These are phyloP conservation scores for Drosophila tsacasi DNA, from an alignment of 1,140 invertebrate species.

Conservation along the genomic window DNA sequence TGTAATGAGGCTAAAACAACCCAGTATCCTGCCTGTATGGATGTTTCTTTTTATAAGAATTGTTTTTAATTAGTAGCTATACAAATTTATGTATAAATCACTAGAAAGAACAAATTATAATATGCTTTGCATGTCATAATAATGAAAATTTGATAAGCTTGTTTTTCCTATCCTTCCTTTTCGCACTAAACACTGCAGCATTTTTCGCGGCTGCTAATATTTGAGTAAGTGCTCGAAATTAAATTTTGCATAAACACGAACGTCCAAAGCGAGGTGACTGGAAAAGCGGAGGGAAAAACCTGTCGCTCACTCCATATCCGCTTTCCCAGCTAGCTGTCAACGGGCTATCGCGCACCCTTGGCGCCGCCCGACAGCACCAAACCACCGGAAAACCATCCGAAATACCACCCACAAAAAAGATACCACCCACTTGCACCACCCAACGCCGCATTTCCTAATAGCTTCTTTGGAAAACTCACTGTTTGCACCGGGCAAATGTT, in stretches of 20 bases:
- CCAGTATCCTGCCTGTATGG: too few species aligned
- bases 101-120: background rate
- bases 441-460: conserved; percentile 30
- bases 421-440: conserved; percentile 16
- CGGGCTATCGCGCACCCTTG: conserved; percentile 34
- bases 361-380: conserved; percentile 4
- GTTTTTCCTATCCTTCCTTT: background rate
- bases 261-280: background rate
- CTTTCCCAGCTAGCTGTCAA: conserved; percentile 28
- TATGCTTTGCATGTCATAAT: background rate
- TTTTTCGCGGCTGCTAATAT: conserved; percentile 27
- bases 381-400: conserved; percentile 3
- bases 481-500: conserved; percentile 61
- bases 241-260: conserved; percentile 49
- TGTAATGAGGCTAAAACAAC: too few species aligned
- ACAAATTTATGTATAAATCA: background rate
- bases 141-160: conserved; percentile 5
- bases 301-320: conserved; percentile 40
- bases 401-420: conserved; percentile 6
- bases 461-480: conserved; percentile 28
- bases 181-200: background rate
- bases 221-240: conserved; percentile 38
- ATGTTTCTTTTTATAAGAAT: background rate
- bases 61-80: background rate
- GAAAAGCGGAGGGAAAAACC: conserved; percentile 12